Evolutionary conservation across 2,888 invertebrate species (phyloP), one percentile per base, ranked within the genome.

Genomic region (Lamellibrachia satsuma): DNA sequence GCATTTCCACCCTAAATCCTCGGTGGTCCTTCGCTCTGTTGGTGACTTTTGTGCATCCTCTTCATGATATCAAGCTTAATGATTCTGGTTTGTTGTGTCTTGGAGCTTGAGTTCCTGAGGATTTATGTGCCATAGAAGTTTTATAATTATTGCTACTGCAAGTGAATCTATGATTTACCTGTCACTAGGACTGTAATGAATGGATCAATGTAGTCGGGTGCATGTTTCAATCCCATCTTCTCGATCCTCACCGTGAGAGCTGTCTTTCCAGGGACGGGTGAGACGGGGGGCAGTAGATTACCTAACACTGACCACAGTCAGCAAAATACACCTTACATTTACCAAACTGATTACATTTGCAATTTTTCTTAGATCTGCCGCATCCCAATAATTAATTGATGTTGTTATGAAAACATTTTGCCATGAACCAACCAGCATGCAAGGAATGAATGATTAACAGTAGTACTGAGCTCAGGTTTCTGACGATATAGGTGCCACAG

Each of bases 151-250:
- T 39, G 39, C 39, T 91, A 91, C 4, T 11, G 27, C 11, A 91
- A 15, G 11, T 7, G 27, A 91, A 91, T 75, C 55, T 27, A 39
- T 1, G 90, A 92, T 91, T 92, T 91, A 96, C 96, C 96, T 95
- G 95, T 96, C 52, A 96, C 95, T 92, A 95, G 95, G 52, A 96
- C 94, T 27, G 95, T 94, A 91, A 96, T 94, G 93, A 94, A 96
- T 3, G 96, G 95, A 93, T 96, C 95, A 39, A 96, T 95, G 92
- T 94, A 96, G 93, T 95, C 95, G 15, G 94, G 93, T 55, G 95
- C 95, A 94, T 96, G 95, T 91, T 96, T 96, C 52, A 96, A 92
- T 9, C 95, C 96, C 90, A 96, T 95, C 93, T 95, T 95, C 91
- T 95, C 95, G 60, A 96, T 94, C 11, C 94, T 92, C 22, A 96